These are phyloP conservation scores for Nemotelus pantherinus DNA, from an alignment of 2,888 invertebrate genomes.

Conservation along the genomic window DNA sequence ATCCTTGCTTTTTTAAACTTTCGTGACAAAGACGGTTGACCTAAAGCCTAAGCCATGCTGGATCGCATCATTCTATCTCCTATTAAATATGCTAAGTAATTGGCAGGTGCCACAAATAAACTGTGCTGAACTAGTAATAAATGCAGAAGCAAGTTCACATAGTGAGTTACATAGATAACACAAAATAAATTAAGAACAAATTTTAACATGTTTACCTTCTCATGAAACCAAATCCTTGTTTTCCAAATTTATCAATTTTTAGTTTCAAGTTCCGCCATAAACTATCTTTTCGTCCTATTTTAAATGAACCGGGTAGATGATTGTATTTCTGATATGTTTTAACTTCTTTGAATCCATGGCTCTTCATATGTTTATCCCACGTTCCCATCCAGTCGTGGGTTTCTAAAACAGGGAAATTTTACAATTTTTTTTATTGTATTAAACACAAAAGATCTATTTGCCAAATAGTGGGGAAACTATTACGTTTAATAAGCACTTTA, in stretches of 20 bases:
- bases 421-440: neutral
- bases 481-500: too few relatives aligned
- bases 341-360: slow-evolving; percentile 82
- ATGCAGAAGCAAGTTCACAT: neutral
- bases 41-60: too few relatives aligned
- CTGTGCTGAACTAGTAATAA: neutral
- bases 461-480: too few relatives aligned
- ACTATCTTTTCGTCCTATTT: slow-evolving; percentile 94
- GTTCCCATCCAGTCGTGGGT: slow-evolving; percentile 93
- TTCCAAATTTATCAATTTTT: slow-evolving; percentile 67
- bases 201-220: slow-evolving; percentile 67
- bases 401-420: slow-evolving; percentile 67
- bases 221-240: slow-evolving; percentile 86
- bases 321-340: slow-evolving; percentile 96
- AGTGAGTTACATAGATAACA: neutral
- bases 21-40: too few relatives aligned
- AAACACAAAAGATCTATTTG: neutral
- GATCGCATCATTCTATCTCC: too few relatives aligned
- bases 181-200: neutral
- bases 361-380: slow-evolving; percentile 99
- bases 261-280: slow-evolving; percentile 85
- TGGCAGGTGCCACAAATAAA: too few relatives aligned
- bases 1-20: too few relatives aligned
- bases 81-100: too few relatives aligned
- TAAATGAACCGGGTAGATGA: slow-evolving; percentile 98